phyloP scores from a whole-genome alignment of 2,797 vertebrate genomes.

The Xyrichtys novacula region DNA sequence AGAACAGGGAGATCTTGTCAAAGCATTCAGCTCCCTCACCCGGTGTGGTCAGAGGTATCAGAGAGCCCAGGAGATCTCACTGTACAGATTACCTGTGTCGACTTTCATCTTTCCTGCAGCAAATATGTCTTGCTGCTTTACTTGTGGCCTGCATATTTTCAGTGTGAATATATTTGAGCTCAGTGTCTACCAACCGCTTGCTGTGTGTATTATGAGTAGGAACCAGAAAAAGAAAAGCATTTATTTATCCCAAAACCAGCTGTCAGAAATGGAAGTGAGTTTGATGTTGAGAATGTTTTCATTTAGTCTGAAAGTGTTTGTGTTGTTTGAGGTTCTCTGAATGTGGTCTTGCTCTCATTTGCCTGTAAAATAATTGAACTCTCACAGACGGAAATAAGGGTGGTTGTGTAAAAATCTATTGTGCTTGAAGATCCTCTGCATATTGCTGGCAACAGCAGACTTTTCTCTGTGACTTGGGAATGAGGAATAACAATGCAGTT shows the following conservation, averaged over 20 bases:
- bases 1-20: constrained; percentile 78
- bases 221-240: constrained; percentile 20
- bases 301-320: constrained; percentile 27
- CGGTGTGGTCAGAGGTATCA: constrained; percentile 66
- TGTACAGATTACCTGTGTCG: constrained; percentile 68
- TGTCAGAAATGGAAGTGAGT: constrained; percentile 29
- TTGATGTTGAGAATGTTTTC: constrained; percentile 28
- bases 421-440: constrained; percentile 64
- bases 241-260: constrained; percentile 42
- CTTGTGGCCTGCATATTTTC: constrained; percentile 66
- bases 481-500: constrained; percentile 66
- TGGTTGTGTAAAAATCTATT: constrained; percentile 59
- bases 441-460: constrained; percentile 48
- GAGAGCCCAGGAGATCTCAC: constrained; percentile 68
- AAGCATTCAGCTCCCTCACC: constrained; percentile 66
- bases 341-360: constrained; percentile 22
- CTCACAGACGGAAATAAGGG: constrained; percentile 55
- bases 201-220: constrained; percentile 50
- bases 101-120: constrained; percentile 70
- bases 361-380: constrained; percentile 55
- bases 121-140: constrained; percentile 64
- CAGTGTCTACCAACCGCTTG: constrained; percentile 44
- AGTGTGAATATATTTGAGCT: constrained; percentile 54
- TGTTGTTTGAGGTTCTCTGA: constrained; percentile 38
- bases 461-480: constrained; percentile 61